Conservation (phyloP, 1,140 invertebrate species). For the Drosophila leontia region DNA sequence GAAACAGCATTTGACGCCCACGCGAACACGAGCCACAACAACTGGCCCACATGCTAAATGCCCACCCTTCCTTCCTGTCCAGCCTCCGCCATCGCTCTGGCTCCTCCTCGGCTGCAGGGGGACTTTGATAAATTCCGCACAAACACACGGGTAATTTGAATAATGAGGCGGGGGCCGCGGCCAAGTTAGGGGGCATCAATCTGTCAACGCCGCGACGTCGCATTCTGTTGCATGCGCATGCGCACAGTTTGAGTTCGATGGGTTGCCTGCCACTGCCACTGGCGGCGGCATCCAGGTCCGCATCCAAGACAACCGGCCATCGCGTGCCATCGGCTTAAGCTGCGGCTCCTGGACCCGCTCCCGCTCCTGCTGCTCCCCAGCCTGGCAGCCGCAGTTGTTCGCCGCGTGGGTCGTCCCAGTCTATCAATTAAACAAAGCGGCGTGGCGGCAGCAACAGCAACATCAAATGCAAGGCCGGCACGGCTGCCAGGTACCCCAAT, state of each 20-base stretch:
- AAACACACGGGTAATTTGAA: constrained; percentile 77
- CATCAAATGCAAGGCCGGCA: constrained; percentile 80
- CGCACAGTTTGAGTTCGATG: constrained; percentile 82
- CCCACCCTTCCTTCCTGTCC: constrained; percentile 5
- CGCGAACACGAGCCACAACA: constrained; percentile 47
- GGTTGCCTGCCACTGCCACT: constrained; percentile 78
- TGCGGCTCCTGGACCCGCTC: constrained; percentile 47
- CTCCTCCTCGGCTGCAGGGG: constrained; percentile 32
- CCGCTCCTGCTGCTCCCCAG: constrained; percentile 29
- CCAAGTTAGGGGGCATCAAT: constrained; percentile 77
- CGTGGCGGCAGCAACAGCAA: constrained; percentile 63
- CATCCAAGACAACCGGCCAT: constrained; percentile 34
- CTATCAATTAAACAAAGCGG: constrained; percentile 81
- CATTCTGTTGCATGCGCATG: constrained; percentile 77
- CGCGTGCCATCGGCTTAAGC: constrained; percentile 41
- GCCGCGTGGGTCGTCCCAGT: constrained; percentile 69
- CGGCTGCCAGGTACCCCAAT: constrained; percentile 39
- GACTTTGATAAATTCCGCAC: constrained; percentile 82
- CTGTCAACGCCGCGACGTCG: constrained; percentile 76
- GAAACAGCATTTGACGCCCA: constrained; percentile 68
- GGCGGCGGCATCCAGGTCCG: constrained; percentile 36
- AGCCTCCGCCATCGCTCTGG: neutral
- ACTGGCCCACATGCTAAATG: constrained; percentile 49
- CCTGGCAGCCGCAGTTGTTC: constrained; percentile 41
- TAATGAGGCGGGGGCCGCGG: constrained; percentile 74